These are phyloP conservation scores for Echinarachnius parma DNA, from an alignment of 53 echinoderm and acorn worm species.

Conservation along the genomic window DNA sequence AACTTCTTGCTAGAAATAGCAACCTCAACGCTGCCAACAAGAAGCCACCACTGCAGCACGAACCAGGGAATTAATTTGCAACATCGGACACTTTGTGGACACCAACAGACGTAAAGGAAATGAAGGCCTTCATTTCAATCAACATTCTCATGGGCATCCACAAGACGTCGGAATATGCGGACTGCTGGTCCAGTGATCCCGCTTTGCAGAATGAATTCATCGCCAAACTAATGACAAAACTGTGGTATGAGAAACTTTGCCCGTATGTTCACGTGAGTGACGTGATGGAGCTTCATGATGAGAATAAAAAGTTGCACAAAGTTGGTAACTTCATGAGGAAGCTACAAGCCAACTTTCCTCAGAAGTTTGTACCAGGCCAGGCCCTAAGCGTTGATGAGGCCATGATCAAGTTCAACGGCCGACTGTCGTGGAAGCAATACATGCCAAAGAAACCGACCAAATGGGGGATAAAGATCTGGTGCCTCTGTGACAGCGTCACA, in stretches of 20 bases:
- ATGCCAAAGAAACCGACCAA: conserved; percentile 46
- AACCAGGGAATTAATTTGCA: conserved; percentile 18
- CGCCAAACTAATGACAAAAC: conserved; percentile 11
- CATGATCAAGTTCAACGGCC: conserved; percentile 49
- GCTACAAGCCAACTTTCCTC: conserved; percentile 11
- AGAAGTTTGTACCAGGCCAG: conserved; percentile 29
- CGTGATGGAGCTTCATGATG: background rate
- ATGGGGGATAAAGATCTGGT: conserved; percentile 40
- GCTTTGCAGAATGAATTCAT: conserved; percentile 6
- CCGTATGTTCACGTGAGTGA: conserved; percentile 27
- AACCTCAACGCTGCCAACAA: conserved; percentile 38
- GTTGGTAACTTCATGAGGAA: conserved; percentile 18
- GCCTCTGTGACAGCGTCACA: conserved; percentile 28
- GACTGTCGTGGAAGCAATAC: conserved; percentile 44
- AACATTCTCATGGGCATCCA: conserved; percentile 40
- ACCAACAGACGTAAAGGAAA: conserved; percentile 11
- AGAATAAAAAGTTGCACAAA: conserved; percentile 28
- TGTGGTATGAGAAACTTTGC: conserved; percentile 22
- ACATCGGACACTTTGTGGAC: conserved; percentile 24
- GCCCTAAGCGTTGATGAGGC: conserved; percentile 31
- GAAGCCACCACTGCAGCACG: background rate
- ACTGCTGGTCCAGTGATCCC: conserved; percentile 37
- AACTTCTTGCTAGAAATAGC: conserved; percentile 17
- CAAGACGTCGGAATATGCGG: conserved; percentile 20
- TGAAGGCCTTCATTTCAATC: conserved; percentile 23